A percentile compares a stretch with the other conserved stretches of the same genome.
These are phyloP conservation scores for Tiliacea aurago DNA, from an alignment of 2,888 invertebrate species.

Conservation along the genomic window DNA sequence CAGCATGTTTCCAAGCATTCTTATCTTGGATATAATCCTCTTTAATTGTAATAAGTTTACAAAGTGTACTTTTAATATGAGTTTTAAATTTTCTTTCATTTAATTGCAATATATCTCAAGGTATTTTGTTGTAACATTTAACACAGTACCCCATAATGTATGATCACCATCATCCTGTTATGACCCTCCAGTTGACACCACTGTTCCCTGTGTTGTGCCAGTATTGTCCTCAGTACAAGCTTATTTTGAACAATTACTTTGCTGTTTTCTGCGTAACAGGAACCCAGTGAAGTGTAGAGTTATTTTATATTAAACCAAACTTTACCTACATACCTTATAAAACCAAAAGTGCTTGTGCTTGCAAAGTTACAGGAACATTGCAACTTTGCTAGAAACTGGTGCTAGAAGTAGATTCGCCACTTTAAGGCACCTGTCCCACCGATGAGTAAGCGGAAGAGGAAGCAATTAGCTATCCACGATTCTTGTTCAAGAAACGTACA, in stretches of 20 bases:
- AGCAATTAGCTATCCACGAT: neutral
- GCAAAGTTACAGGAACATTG: constrained; percentile 9
- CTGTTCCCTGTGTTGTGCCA: neutral
- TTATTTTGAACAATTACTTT: neutral
- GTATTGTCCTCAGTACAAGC: neutral
- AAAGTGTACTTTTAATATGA: too few relatives aligned
- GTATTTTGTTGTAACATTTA: too few relatives aligned
- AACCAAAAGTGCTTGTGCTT: constrained; percentile 10
- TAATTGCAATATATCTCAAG: too few relatives aligned
- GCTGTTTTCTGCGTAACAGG: neutral
- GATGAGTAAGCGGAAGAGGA: too few relatives aligned
- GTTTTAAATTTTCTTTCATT: too few relatives aligned
- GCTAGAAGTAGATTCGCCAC: neutral
- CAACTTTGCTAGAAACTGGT: neutral
- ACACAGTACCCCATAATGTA: too few relatives aligned
- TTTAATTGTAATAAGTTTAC: too few relatives aligned
- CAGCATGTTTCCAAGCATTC: too few relatives aligned
- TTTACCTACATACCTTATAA: constrained; percentile 1
- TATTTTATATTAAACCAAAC: constrained; percentile 8
- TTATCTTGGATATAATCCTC: too few relatives aligned
- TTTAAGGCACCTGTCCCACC: neutral
- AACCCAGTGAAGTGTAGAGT: neutral
- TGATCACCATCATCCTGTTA: too few relatives aligned
- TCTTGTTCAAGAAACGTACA: neutral
- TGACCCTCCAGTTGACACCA: neutral